A percentile compares a stretch with the other conserved stretches of the same genome.
phyloP scores from a whole-genome alignment of 2,113 vertebrate genomes.

The Pantherophis guttatus region DNA sequence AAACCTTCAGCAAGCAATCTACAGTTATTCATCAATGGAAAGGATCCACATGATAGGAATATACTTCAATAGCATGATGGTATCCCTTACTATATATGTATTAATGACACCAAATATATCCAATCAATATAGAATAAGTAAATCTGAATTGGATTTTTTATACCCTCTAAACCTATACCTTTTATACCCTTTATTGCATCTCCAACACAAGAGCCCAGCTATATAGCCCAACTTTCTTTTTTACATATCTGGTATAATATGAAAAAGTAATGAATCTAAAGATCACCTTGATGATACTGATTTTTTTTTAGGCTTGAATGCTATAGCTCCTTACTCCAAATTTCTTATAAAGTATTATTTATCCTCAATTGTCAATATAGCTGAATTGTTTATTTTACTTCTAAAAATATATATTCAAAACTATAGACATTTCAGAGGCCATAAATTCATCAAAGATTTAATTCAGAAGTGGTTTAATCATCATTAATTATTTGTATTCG shows the following conservation, averaged over 20 bases:
- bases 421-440: neutral
- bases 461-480: neutral
- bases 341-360: neutral
- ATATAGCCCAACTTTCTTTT: neutral
- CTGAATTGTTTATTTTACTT: neutral
- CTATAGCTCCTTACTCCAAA: neutral
- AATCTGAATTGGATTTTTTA: neutral
- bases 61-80: neutral
- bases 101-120: neutral
- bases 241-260: neutral
- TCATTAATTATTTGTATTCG: neutral
- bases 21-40: neutral
- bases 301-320: neutral
- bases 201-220: neutral
- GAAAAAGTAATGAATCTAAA: neutral
- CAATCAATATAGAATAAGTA: neutral
- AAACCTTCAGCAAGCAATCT: neutral
- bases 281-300: neutral
- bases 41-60: neutral
- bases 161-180: neutral
- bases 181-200: neutral
- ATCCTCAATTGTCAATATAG: neutral
- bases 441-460: neutral
- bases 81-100: neutral
- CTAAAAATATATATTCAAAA: neutral